Conservation (phyloP, 2,113 vertebrate species). For the Irena cyanogastra region DNA sequence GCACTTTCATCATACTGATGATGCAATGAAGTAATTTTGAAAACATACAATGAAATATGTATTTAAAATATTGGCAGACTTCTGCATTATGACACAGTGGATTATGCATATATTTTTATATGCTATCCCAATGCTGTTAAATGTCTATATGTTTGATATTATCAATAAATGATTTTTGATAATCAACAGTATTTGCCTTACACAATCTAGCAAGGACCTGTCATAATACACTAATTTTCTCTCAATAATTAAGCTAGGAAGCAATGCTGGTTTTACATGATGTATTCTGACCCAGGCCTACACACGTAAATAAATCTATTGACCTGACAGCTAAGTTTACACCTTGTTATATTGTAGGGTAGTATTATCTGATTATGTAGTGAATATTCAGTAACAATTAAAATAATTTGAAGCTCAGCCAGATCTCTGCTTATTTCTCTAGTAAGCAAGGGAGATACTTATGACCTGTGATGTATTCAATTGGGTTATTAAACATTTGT, state of each 20-base stretch:
- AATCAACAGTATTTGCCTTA: background rate
- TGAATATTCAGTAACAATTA: background rate
- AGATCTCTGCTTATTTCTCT: background rate
- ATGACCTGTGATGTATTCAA: background rate
- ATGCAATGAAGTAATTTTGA: background rate
- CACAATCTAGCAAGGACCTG: background rate
- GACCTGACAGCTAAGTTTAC: background rate
- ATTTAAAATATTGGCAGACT: background rate
- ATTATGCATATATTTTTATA: background rate
- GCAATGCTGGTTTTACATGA: background rate
- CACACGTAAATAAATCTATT: background rate
- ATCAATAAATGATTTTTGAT: background rate
- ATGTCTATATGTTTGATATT: background rate
- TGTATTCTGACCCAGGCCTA: background rate
- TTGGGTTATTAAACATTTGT: background rate
- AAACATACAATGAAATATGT: background rate
- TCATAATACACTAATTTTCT: background rate
- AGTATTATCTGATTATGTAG: background rate
- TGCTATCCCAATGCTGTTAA: background rate
- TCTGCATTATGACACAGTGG: background rate
- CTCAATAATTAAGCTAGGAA: background rate
- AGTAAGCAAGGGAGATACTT: background rate
- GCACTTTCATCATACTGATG: background rate
- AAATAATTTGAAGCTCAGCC: background rate
- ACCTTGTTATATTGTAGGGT: background rate